Conservation (phyloP, 1,140 invertebrate genomes). For the Psilanteris sp. region DNA sequence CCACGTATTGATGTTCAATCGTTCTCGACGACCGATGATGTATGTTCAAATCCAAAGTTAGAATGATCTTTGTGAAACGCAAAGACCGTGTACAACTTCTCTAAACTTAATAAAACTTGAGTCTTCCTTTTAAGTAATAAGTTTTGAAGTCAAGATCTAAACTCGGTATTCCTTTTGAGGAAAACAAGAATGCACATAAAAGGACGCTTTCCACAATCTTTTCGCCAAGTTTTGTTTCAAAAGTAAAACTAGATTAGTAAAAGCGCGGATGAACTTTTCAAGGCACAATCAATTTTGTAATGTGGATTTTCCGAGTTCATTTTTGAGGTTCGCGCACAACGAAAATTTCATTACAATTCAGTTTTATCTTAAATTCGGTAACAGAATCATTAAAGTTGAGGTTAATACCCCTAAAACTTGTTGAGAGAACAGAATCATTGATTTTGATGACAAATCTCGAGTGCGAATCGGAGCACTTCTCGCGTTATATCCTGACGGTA, state of each 20-base stretch:
- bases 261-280: slow-evolving; percentile 6
- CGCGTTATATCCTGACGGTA: too few species aligned
- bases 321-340: neutral
- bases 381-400: neutral
- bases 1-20: slow-evolving; percentile 7
- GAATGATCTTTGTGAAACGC: slow-evolving; percentile 3
- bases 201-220: slow-evolving; percentile 7
- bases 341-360: slow-evolving; percentile 3
- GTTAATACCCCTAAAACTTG: too few species aligned
- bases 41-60: slow-evolving; percentile 9
- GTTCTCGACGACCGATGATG: slow-evolving; percentile 3
- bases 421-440: too few species aligned
- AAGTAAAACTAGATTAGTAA: slow-evolving; percentile 26
- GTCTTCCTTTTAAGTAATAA: slow-evolving; percentile 30
- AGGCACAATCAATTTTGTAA: slow-evolving; percentile 7
- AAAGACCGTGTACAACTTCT: slow-evolving; percentile 1
- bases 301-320: slow-evolving; percentile 4
- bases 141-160: slow-evolving; percentile 19
- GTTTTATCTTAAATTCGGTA: neutral
- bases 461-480: too few species aligned
- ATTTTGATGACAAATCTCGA: too few species aligned
- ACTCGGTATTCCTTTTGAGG: slow-evolving; percentile 7
- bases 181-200: slow-evolving; percentile 27
- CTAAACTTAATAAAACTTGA: slow-evolving; percentile 24
- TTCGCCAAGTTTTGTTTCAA: slow-evolving; percentile 9